Evolutionary conservation across 2,113 vertebrate species (phyloP), one percentile per base, ranked within the genome.

Genomic region (Numenius arquata): DNA sequence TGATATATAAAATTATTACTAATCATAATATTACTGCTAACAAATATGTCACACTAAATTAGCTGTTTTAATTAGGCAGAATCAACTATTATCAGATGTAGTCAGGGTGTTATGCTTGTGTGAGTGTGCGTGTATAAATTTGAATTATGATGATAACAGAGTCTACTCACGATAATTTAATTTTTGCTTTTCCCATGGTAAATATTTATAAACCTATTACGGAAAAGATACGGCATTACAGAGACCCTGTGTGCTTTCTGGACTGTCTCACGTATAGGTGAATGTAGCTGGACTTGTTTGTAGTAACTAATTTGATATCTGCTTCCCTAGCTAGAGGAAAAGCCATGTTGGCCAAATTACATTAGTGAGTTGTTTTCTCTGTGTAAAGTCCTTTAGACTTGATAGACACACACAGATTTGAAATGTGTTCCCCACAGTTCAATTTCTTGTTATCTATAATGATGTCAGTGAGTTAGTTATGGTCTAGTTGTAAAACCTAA

Each of bases 41-140:
- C 45, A 97, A 92, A 79, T 88, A 89, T 40, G 79, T 59, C 89
- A 93, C 67, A 95, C 62, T 67, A 96, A 97, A 98, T 98, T 95
- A 96, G 79, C 95, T 95, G 73, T 94, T 94, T 98, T 94, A 98
- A 98, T 97, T 95, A 96, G 77, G 40, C 19, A 75, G 72, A 96
- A 97, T 94, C 85, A 97, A 90, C 75, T 86, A 77, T 97, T 95
- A 96, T 96, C 74, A 95, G 91, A 88, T 82, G n/a, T 32, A 88
- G 96, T 93, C 89, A 93, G 86, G 19, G n/a, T 82, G 70, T 62
- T 73, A 76, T 30, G 58, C 45, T 53, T 45, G 53, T 89, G 38
- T 66, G 15, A 86, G 15, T 70, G 41, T 65, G 15, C 68, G 59
- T 79, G 56, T 78, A 89, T 68, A 94, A 85, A 79, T 93, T 41